Percentiles rank a stretch among this genome's conserved stretches.
phyloP scores from a whole-genome alignment of 2,797 vertebrate genomes.

The Chiloscyllium punctatum region DNA sequence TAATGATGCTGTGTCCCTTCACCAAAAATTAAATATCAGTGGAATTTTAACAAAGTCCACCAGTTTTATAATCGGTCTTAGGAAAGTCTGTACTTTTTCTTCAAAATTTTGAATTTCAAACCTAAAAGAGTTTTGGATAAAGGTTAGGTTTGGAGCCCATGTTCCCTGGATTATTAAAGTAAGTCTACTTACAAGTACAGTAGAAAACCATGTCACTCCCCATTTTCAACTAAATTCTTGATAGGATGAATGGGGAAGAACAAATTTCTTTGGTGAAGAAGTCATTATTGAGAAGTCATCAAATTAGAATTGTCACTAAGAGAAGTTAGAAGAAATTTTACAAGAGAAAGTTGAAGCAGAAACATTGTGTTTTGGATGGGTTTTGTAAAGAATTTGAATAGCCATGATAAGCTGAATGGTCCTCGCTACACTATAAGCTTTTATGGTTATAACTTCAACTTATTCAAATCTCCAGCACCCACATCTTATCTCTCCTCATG shows the following conservation, averaged over 20 bases:
- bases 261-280: background rate
- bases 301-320: background rate
- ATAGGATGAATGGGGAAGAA: background rate
- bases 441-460: background rate
- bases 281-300: background rate
- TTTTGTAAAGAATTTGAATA: background rate
- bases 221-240: background rate
- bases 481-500: background rate
- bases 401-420: background rate
- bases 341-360: background rate
- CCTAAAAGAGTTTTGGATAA: background rate
- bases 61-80: background rate
- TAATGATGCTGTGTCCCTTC: background rate
- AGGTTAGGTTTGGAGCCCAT: background rate
- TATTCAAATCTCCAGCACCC: background rate
- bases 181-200: background rate
- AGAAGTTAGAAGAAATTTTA: background rate
- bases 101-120: background rate
- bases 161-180: background rate
- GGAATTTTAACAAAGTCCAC: background rate
- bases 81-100: background rate
- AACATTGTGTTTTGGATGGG: background rate
- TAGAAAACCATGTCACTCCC: background rate
- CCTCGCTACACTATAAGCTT: background rate
- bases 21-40: background rate